Evolutionary conservation across 2,888 invertebrate genomes (phyloP).

Genomic region (Spialia ferax): DNA sequence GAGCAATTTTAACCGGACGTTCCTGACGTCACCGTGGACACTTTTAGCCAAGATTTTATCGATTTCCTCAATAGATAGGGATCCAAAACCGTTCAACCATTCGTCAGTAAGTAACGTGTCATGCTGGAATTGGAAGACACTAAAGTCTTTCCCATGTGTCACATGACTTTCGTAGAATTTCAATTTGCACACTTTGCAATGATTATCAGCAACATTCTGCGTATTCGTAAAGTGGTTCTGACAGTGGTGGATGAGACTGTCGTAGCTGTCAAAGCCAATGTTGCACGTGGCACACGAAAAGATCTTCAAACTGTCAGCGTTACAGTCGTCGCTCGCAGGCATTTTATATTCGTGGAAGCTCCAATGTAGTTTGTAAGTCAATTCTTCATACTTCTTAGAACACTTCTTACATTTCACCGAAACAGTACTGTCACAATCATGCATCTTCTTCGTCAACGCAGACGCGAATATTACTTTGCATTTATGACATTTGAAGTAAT

Average conservation of each 20-base stretch:
- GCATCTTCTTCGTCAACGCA: not conserved
- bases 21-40: constrained; percentile 52
- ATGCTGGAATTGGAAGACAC: constrained; percentile 56
- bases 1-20: constrained; percentile 52
- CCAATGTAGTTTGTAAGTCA: constrained; percentile 54
- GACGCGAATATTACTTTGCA: constrained; percentile 54
- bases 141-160: constrained; percentile 48
- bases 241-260: constrained; percentile 62
- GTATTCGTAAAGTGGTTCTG: constrained; percentile 59
- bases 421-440: not conserved
- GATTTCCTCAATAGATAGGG: constrained; percentile 37
- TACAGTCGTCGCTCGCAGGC: not conserved
- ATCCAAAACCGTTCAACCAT: constrained; percentile 59
- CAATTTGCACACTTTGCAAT: constrained; percentile 58
- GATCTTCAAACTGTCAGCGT: not conserved
- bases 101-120: constrained; percentile 50
- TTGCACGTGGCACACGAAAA: constrained; percentile 62
- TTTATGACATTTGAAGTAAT: constrained; percentile 49
- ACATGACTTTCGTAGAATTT: constrained; percentile 50
- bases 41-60: constrained; percentile 55
- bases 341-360: constrained; percentile 53
- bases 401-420: constrained; percentile 32
- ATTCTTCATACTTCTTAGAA: constrained; percentile 45
- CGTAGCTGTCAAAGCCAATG: constrained; percentile 58
- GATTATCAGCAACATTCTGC: constrained; percentile 38